Percentiles rank a stretch among this genome's conserved stretches.
Conservation (phyloP, 2,888 invertebrate genomes). For the Aplocera efformata region DNA sequence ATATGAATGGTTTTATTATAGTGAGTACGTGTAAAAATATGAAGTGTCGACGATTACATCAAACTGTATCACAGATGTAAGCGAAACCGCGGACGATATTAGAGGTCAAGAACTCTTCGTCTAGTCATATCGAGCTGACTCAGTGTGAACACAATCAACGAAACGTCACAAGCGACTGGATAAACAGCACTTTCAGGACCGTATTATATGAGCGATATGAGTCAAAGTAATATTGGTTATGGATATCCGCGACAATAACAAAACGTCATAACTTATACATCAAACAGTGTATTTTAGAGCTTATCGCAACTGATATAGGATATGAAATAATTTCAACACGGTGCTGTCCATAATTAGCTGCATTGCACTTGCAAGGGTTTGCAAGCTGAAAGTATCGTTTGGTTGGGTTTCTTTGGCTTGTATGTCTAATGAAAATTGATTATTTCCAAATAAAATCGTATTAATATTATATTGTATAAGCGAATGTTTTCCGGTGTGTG, state of each 20-base stretch:
- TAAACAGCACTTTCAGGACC: slow-evolving; percentile 1
- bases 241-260: slow-evolving; percentile 9
- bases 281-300: slow-evolving; percentile 9
- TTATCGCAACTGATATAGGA: slow-evolving; percentile 17
- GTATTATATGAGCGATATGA: slow-evolving; percentile 3
- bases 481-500: no score
- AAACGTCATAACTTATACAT: slow-evolving; percentile 27
- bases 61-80: slow-evolving; percentile 28
- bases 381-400: slow-evolving; percentile 39
- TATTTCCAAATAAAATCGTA: slow-evolving; percentile 19
- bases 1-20: no score
- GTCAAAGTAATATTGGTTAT: slow-evolving; percentile 1
- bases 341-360: slow-evolving; percentile 37
- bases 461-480: slow-evolving; percentile 10
- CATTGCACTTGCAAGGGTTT: slow-evolving; percentile 38
- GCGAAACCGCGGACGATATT: slow-evolving; percentile 40
- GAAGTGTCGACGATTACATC: slow-evolving; percentile 31
- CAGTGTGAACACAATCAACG: slow-evolving; percentile 28
- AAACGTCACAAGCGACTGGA: slow-evolving; percentile 6
- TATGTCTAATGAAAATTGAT: slow-evolving; percentile 22
- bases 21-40: slow-evolving; percentile 15
- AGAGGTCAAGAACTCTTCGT: slow-evolving; percentile 62
- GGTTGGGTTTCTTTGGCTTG: slow-evolving; percentile 19
- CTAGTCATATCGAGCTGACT: slow-evolving; percentile 68
- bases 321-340: slow-evolving; percentile 17